Evolutionary conservation across 2,888 invertebrate species (phyloP), one percentile per base, ranked within the genome.

Genomic region (Meiosimyza platycephala): DNA sequence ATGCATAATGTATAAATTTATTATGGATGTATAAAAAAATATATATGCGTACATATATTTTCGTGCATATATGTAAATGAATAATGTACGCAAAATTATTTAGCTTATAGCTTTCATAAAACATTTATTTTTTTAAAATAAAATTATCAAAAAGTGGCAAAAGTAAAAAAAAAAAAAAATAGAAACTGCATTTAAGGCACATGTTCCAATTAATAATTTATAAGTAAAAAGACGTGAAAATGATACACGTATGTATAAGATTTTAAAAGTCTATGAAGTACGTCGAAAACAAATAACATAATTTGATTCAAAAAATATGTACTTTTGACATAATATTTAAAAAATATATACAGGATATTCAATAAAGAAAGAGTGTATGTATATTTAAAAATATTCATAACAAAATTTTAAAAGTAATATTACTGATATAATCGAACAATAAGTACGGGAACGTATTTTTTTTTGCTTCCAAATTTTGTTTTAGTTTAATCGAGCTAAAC

Each of bases 171-270:
- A 50, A 65, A 22, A n/a, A 28, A 12, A 52, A 64, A 40, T 75
- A 71, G 64, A 62, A 63, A 64, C 70, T 33, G 74, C 50, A 54
- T 72, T 75, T 68, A 72, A 72, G 71, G 76, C 74, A 75, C 72
- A 74, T 75, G 76, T 75, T 76, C 16, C 40, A 75, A 76, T 75
- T 74, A 74, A 72, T 76, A 71, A 15, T 40, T 6, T 47, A 62
- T 40, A 62, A 62, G 28, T 15, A 62, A 40, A 62, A 33, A 22
- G 6, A 40, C n/a, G 16, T 7, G 7, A 62, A 62, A 60, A 62
- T 40, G 15, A 59, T 22, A 28, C 15, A 62, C 16, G 28, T 40
- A 40, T 15, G 28, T 40, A 40, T 40, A 40, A 40, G 40, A 40
- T 40, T 40, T 40, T 7, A 40, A n/a, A n/a, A 40, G 15, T 68